Conservation (phyloP, 2,888 invertebrate species). For the Heliconius ismenius region DNA sequence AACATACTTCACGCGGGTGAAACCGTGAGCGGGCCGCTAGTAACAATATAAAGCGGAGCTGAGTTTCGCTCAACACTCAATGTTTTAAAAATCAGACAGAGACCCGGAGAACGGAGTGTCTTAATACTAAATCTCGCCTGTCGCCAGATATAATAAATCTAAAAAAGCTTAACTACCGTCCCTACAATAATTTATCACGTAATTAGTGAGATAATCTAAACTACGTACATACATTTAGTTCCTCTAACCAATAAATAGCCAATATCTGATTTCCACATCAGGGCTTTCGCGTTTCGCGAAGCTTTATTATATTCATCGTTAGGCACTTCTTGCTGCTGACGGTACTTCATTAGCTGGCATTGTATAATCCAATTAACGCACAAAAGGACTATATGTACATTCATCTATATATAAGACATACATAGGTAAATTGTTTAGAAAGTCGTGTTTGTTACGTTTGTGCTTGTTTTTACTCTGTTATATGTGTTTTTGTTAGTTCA, state of each 20-base stretch:
- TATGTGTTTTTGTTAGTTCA: too few species aligned
- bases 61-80: too few species aligned
- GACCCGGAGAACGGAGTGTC: too few species aligned
- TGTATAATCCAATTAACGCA: constrained; percentile 40
- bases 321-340: constrained; percentile 31
- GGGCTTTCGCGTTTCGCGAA: constrained; percentile 3
- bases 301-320: constrained; percentile 36
- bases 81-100: too few species aligned
- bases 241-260: constrained; percentile 12
- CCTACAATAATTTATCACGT: constrained; percentile 18
- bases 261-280: constrained; percentile 24
- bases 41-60: too few species aligned
- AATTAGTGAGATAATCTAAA: constrained; percentile 24
- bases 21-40: too few species aligned
- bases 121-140: too few species aligned
- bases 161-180: background rate
- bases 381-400: constrained; percentile 26
- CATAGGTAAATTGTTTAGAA: background rate
- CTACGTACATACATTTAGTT: constrained; percentile 9
- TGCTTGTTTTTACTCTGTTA: too few species aligned
- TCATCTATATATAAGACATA: background rate
- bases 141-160: too few species aligned
- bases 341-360: constrained; percentile 44
- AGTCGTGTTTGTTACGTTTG: constrained; percentile 6
- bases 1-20: too few species aligned